These are phyloP conservation scores for Allacma fusca DNA, from an alignment of 2,888 invertebrate genomes.

Conservation along the genomic window DNA sequence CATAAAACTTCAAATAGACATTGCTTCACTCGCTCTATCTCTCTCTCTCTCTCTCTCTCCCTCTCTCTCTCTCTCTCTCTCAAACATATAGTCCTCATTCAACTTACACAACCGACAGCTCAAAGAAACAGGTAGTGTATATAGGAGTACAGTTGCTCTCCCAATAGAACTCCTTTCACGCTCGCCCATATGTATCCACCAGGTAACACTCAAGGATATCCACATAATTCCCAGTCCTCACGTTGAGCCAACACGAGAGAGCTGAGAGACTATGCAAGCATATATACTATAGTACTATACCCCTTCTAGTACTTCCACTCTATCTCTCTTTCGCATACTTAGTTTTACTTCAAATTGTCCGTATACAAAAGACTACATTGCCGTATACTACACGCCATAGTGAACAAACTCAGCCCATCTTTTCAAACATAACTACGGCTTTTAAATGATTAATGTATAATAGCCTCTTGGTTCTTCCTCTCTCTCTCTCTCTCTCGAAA, in stretches of 20 bases:
- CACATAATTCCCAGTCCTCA: constrained; percentile 5
- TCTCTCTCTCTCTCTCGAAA: not conserved
- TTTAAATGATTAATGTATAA: constrained; percentile 49
- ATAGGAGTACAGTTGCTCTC: not conserved
- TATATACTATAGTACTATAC: not conserved
- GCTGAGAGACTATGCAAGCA: not conserved
- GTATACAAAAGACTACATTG: not conserved
- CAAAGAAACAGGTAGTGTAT: not conserved
- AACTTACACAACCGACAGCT: constrained; percentile 16
- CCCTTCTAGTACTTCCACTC: constrained; percentile 7
- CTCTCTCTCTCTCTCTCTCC: constrained; percentile 28
- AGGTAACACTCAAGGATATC: constrained; percentile 4
- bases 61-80: constrained; percentile 26
- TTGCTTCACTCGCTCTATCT: constrained; percentile 34
- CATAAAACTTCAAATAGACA: constrained; percentile 48
- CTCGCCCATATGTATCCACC: not conserved
- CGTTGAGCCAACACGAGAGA: not conserved
- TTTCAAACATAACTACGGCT: constrained; percentile 43
- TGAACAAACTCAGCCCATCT: constrained; percentile 19
- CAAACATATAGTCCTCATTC: constrained; percentile 17
- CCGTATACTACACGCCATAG: not conserved
- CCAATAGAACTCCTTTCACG: not conserved
- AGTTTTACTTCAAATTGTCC: constrained; percentile 11
- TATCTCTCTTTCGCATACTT: constrained; percentile 16
- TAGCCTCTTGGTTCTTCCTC: constrained; percentile 47